phyloP scores from a whole-genome alignment of 2,797 vertebrate genomes.

The Gymnodraco acuticeps region DNA sequence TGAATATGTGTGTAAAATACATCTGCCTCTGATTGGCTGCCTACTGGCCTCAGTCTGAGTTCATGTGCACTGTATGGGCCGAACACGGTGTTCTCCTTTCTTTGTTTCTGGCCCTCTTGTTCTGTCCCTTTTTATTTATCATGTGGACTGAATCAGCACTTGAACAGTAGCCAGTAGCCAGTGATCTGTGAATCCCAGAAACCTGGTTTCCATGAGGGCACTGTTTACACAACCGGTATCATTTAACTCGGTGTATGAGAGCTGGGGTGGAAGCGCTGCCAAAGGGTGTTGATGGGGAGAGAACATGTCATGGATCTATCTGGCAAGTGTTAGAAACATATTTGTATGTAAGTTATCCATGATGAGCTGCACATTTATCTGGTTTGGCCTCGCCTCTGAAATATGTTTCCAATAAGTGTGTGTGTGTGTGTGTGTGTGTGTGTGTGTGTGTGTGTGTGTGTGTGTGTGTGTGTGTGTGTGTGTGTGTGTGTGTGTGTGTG shows the following conservation, averaged over 20 bases:
- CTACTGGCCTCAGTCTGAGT: conserved; percentile 16
- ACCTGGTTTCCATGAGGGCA: conserved; percentile 44
- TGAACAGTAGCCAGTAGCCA: conserved; percentile 60
- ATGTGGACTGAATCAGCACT: conserved; percentile 68
- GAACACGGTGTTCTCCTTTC: conserved; percentile 56
- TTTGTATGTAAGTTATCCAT: conserved; percentile 10
- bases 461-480: too few relatives aligned
- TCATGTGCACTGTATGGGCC: conserved; percentile 45
- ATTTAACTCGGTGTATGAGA: conserved; percentile 27
- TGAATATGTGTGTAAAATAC: conserved; percentile 34
- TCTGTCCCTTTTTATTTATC: conserved; percentile 52
- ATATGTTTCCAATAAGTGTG: conserved; percentile 22
- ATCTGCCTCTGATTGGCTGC: conserved; percentile 33
- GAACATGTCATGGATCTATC: conserved; percentile 15
- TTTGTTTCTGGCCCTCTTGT: conserved; percentile 52
- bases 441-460: too few relatives aligned
- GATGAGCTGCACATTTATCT: conserved; percentile 6
- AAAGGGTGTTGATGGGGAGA: neutral
- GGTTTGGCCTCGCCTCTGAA: conserved; percentile 10
- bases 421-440: neutral
- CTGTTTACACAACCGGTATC: conserved; percentile 60
- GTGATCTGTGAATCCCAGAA: conserved; percentile 52
- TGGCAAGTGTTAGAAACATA: conserved; percentile 24
- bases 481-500: too few relatives aligned
- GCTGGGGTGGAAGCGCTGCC: neutral